Conservation (phyloP, 2,888 invertebrate species). For the Trachelus tabidus region DNA sequence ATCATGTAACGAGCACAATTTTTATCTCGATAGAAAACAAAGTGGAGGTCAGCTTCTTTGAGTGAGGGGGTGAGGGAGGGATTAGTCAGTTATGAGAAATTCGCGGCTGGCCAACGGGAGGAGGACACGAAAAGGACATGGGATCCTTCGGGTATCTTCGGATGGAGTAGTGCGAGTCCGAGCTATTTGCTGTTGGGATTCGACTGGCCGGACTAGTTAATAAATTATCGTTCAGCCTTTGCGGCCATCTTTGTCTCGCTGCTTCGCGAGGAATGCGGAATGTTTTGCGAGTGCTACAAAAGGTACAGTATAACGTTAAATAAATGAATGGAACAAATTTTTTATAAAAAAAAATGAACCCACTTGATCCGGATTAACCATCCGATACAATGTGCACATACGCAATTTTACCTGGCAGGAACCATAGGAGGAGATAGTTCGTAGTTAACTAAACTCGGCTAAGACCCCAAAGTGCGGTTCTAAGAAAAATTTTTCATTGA, state of each 20-base stretch:
- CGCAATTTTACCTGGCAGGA: too few species aligned
- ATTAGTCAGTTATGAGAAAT: not conserved
- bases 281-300: slow-evolving; percentile 1
- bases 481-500: too few species aligned
- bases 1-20: slow-evolving; percentile 1
- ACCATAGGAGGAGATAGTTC: too few species aligned
- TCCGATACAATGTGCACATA: too few species aligned
- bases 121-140: slow-evolving; percentile 6
- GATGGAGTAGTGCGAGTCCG: slow-evolving; percentile 23
- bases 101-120: not conserved
- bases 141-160: slow-evolving; percentile 12
- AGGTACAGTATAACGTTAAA: too few species aligned
- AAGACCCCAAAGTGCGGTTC: too few species aligned
- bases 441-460: too few species aligned
- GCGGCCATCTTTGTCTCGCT: slow-evolving; percentile 46
- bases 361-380: too few species aligned
- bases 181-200: slow-evolving; percentile 37
- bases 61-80: not conserved
- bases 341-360: too few species aligned
- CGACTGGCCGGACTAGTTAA: slow-evolving; percentile 61
- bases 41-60: slow-evolving; percentile 10
- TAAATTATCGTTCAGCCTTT: slow-evolving; percentile 56
- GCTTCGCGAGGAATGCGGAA: slow-evolving; percentile 42
- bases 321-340: too few species aligned
- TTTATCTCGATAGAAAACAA: slow-evolving; percentile 9